Percentiles rank a stretch among this genome's conserved stretches.
Evolutionary conservation across 2,797 vertebrate genomes (phyloP).

Genomic region (Myripristis murdjan): DNA sequence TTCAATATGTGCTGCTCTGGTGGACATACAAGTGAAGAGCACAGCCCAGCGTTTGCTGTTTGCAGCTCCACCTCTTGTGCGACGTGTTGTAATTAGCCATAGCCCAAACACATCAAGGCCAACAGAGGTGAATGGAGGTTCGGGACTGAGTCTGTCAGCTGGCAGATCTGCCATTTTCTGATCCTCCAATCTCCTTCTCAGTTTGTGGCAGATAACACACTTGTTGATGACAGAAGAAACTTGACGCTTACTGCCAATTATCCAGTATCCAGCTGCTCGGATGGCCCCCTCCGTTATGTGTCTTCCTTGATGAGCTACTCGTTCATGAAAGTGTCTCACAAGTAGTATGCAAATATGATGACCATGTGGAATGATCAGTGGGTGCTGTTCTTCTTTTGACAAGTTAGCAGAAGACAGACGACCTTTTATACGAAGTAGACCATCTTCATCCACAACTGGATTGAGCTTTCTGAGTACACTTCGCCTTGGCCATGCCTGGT

Average conservation of each 20-base stretch:
- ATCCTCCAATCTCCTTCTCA: neutral
- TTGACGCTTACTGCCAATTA: slow-evolving; percentile 9
- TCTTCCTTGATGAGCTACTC: slow-evolving; percentile 19
- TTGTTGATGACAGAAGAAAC: slow-evolving; percentile 24
- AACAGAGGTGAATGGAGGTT: slow-evolving; percentile 17
- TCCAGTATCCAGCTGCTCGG: slow-evolving; percentile 17
- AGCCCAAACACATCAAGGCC: slow-evolving; percentile 22
- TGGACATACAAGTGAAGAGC: no score
- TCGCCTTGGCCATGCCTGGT: neutral
- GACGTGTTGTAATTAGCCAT: slow-evolving; percentile 7
- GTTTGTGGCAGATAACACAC: slow-evolving; percentile 20
- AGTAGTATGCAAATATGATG: slow-evolving; percentile 22
- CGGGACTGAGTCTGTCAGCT: neutral
- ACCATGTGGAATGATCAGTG: slow-evolving; percentile 9
- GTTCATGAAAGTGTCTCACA: slow-evolving; percentile 24
- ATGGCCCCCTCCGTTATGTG: slow-evolving; percentile 22
- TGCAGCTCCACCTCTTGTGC: no score
- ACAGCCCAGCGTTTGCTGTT: no score
- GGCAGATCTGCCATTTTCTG: slow-evolving; percentile 25
- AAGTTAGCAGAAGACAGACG: slow-evolving; percentile 3
- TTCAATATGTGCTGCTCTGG: no score
- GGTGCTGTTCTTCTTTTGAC: slow-evolving; percentile 12
- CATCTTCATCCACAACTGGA: neutral
- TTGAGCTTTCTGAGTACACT: slow-evolving; percentile 1
- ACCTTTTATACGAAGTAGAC: slow-evolving; percentile 7